Evolutionary conservation across 2,797 vertebrate species (phyloP).

Genomic region (Typhlichthys eigenmanni): DNA sequence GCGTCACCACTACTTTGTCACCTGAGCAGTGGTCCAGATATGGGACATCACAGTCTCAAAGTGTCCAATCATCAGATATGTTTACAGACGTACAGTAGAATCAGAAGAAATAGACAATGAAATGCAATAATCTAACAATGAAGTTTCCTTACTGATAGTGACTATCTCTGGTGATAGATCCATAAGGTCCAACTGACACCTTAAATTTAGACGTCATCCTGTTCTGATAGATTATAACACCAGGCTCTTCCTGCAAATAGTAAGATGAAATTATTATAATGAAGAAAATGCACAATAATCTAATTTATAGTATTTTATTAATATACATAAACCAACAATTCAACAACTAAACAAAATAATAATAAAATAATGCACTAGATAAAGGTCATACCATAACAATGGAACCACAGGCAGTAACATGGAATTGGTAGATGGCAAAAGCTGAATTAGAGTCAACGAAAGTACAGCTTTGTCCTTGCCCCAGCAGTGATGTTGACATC

Average conservation of each 20-base stretch:
- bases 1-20: too few species aligned
- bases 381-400: slow-evolving; percentile 51
- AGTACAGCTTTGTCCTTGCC: slow-evolving; percentile 41
- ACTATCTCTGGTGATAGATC: slow-evolving; percentile 74
- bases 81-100: too few species aligned
- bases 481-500: slow-evolving; percentile 50
- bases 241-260: slow-evolving; percentile 58
- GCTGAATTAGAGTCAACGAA: slow-evolving; percentile 57
- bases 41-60: too few species aligned
- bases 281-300: neutral
- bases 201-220: slow-evolving; percentile 62
- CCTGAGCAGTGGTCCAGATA: too few species aligned
- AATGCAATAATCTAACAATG: neutral
- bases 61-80: too few species aligned
- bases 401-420: slow-evolving; percentile 70
- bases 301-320: too few species aligned
- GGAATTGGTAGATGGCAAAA: slow-evolving; percentile 75
- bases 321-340: too few species aligned
- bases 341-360: neutral
- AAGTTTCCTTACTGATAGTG: slow-evolving; percentile 56
- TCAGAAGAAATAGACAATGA: too few species aligned
- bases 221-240: slow-evolving; percentile 72
- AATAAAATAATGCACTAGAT: neutral
- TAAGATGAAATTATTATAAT: neutral
- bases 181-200: slow-evolving; percentile 37